phyloP scores from a whole-genome alignment of 2,888 invertebrate species.

The Harpagoxenus sublaevis region DNA sequence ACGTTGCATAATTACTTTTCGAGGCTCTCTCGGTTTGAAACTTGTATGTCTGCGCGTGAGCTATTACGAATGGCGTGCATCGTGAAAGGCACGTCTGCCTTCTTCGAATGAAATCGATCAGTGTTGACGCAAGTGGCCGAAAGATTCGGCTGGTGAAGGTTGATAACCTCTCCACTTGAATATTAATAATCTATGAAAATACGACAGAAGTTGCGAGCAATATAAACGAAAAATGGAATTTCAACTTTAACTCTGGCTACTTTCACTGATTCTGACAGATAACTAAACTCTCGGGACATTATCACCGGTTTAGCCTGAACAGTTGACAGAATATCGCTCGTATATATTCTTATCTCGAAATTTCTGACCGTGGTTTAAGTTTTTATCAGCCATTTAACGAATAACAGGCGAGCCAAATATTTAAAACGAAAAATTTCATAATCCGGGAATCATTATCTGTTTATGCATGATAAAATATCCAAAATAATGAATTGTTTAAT shows the following conservation, averaged over 20 bases:
- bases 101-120: slow-evolving; percentile 35
- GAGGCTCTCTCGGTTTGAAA: neutral
- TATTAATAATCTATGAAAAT: slow-evolving; percentile 6
- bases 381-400: neutral
- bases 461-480: neutral
- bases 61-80: neutral
- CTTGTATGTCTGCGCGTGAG: neutral
- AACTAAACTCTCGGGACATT: slow-evolving; percentile 17
- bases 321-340: neutral
- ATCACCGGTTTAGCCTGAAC: slow-evolving; percentile 1
- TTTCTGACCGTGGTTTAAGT: neutral
- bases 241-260: neutral
- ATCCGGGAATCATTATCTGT: neutral
- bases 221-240: neutral
- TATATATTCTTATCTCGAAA: slow-evolving; percentile 1
- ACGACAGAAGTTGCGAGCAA: neutral
- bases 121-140: slow-evolving; percentile 48
- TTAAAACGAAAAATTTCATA: neutral
- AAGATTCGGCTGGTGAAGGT: slow-evolving; percentile 16
- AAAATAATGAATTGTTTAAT: neutral
- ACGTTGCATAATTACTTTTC: slow-evolving; percentile 17
- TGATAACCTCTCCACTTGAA: slow-evolving; percentile 1
- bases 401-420: neutral
- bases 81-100: slow-evolving; percentile 27
- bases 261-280: slow-evolving; percentile 2